Evolutionary conservation across 2,888 invertebrate species (phyloP), one percentile per base, ranked within the genome.

Genomic region (Cantharis nigra): DNA sequence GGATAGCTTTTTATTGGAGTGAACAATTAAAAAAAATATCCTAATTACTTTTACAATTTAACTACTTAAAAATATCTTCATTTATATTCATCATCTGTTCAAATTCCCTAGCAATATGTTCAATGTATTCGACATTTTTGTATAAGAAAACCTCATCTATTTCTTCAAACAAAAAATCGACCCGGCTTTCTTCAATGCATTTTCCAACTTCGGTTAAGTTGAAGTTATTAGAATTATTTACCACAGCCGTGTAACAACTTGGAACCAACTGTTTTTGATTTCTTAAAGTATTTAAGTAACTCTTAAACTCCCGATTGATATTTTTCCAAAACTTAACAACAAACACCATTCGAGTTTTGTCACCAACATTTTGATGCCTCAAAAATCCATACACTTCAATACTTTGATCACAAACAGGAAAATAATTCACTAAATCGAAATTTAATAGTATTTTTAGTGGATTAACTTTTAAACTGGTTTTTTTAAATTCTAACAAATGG

Each of bases 1-100:
- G 33, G 5, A 13, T 13, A 33, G 13, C 1, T 33, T 33, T 33
- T 33, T 33, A 33, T 33, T 33, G 13, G 11, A 20, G 20, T 20
- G 20, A 33, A 33, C 23, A 23, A 23, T 26, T 26, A 26, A 26
- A 26, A n/a, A 26, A 5, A 5, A 26, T 9, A 26, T 26, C 26
- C 26, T 4, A 26, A 26, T 26, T 26, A 26, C 9, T 7, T 49
- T 49, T 49, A 49, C 49, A 49, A 49, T 49, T 49, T 49, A 33
- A 49, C 67, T 72, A 78, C 28, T 16, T 33, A 70, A 78, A 75
- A 65, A 74, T 64, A 76, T 72, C 72, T 9, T 63, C 63, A 75
- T 67, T 71, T 74, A 79, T 79, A 16, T 74, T 69, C 79, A 77
- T 79, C 13, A 79, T 33, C 16, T 75, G 74, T 30, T 77, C 74